Base-by-base conservation (phyloP, 2,113 vertebrate species). In the Catharus minimus region DNA sequence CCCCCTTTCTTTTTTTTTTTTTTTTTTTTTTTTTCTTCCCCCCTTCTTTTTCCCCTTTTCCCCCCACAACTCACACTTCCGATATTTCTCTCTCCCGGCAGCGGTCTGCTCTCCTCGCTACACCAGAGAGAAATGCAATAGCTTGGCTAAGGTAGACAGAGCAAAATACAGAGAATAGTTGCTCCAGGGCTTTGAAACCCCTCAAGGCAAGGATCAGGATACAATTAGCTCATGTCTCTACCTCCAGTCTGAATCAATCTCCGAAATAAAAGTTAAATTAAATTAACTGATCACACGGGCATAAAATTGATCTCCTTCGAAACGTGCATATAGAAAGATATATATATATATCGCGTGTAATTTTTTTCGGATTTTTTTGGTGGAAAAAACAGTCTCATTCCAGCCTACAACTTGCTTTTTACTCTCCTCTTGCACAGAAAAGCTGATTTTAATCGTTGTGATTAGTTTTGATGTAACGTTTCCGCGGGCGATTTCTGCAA, bases 381-480 rank as follows among this genome's bases (percentile, higher is more conserved):
- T 96, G 94, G 95, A 96, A 97, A 97, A 97, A 98, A 97, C 97
- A 98, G 96, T 96, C 97, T 98, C 97, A 97, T 98, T 98, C 97
- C 98, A 98, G 97, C 98, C 98, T 98, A 97, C 97, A 98, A 99
- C 98, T 98, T 98, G 98, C 98, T 97, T 98, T 97, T 98, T 98
- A 98, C 98, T 98, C 98, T 97, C 96, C 98, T 98, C 98, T 98
- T 98, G 98, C 98, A 98, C 98, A 98, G 98, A 98, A 99, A 98
- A 99, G 98, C 99, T 99, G 99, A 99, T 99, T 99, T 99, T 99
- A 99, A 99, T 99, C 99, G 99, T 99, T 99, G 99, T 99, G 99
- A 99, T 99, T 99, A 99, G 99, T 99, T 99, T 99, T 99, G 99
- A 99, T 99, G 99, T 99, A 99, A 99, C 98, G 98, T 98, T 98